Conservation (phyloP, 2,113 vertebrate species). For the Podilymbus podiceps region DNA sequence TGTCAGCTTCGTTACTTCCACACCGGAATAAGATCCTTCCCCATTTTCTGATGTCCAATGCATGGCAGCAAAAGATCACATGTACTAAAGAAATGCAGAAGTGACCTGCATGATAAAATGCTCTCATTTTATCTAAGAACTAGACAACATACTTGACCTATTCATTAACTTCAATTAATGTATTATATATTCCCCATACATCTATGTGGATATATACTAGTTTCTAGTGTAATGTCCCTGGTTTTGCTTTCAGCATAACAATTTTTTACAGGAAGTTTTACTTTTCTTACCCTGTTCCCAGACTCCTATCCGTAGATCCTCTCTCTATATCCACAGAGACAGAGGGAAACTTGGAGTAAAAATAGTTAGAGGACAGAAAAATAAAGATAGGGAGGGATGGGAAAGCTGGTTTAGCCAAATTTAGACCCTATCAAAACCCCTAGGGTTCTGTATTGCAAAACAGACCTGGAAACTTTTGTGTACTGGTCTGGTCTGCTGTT, state of each 20-base stretch:
- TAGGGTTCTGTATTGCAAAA: conserved; percentile 26
- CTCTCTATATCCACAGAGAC: neutral
- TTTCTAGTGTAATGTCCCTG: neutral
- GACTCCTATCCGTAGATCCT: neutral
- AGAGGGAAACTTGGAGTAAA: conserved; percentile 20
- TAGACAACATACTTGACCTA: neutral
- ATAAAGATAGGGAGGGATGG: conserved; percentile 17
- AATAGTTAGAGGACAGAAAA: conserved; percentile 46
- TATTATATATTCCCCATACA: neutral
- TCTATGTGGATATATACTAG: neutral
- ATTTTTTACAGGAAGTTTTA: neutral
- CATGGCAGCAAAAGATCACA: neutral
- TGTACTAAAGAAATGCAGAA: neutral
- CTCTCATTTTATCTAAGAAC: neutral
- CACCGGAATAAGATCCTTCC: neutral
- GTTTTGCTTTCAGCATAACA: neutral
- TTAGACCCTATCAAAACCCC: conserved; percentile 25
- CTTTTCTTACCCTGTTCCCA: conserved; percentile 17
- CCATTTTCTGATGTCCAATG: neutral
- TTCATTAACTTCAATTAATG: neutral
- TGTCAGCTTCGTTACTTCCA: neutral
- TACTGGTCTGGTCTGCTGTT: neutral
- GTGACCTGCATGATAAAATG: neutral
- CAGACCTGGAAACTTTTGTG: neutral
- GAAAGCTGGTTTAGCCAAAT: conserved; percentile 45